phyloP scores from a whole-genome alignment of 2,888 invertebrate genomes.

The Rotaria socialis region DNA sequence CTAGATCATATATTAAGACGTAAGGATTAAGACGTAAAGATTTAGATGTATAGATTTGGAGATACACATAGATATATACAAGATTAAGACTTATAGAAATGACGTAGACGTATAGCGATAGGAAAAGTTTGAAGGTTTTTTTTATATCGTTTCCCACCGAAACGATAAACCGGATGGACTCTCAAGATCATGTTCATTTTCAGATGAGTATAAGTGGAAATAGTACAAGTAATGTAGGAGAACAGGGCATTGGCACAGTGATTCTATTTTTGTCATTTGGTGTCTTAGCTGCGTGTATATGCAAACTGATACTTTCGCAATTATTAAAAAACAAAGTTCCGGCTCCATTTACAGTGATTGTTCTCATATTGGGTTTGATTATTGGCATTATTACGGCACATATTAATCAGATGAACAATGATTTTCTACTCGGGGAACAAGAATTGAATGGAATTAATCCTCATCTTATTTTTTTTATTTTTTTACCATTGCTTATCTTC shows the following conservation, averaged over 20 bases:
- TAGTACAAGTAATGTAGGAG: not conserved
- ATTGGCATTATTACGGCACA: not conserved
- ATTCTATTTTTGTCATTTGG: slow-evolving; percentile 4
- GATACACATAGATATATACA: too few species aligned
- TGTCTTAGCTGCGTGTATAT: not conserved
- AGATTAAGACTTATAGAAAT: too few species aligned
- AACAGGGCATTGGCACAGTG: not conserved
- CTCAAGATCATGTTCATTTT: too few species aligned
- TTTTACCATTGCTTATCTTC: not conserved
- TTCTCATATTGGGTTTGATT: not conserved
- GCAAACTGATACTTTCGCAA: not conserved
- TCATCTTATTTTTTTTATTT: slow-evolving; percentile 5
- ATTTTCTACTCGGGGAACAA: not conserved
- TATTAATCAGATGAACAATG: not conserved
- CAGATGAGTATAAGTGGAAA: too few species aligned
- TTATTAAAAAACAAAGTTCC: not conserved
- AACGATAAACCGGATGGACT: too few species aligned
- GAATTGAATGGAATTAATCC: not conserved
- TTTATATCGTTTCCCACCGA: too few species aligned
- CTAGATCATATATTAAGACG: too few species aligned
- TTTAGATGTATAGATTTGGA: too few species aligned
- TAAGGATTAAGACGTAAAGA: too few species aligned
- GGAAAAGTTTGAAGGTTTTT: too few species aligned
- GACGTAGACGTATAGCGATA: too few species aligned
- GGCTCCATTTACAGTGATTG: not conserved